Evolutionary conservation across 2,797 vertebrate genomes (phyloP).

Genomic region (Cottoperca gobio): DNA sequence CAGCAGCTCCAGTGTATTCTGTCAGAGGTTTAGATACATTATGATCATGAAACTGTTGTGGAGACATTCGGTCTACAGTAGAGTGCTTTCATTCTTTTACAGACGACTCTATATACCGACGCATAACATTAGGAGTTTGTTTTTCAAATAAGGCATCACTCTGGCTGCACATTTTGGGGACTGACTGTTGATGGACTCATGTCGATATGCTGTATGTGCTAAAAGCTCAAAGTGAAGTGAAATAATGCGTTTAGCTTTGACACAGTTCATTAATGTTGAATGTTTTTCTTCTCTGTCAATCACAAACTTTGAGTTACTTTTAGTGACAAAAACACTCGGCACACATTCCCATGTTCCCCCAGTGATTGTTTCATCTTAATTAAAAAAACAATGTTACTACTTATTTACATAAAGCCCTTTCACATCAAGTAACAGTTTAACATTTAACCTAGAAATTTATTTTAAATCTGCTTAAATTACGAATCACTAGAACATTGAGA

Average conservation of each 20-base stretch:
- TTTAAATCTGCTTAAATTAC: neutral
- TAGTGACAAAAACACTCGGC: conserved; percentile 25
- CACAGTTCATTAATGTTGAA: conserved; percentile 25
- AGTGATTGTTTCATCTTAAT: neutral
- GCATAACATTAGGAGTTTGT: neutral
- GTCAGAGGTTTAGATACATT: too few species aligned
- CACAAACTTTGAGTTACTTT: neutral
- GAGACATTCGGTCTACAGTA: neutral
- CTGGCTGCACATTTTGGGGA: neutral
- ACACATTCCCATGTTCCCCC: neutral
- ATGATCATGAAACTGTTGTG: too few species aligned
- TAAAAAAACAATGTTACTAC: neutral
- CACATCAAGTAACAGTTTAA: conserved; percentile 26
- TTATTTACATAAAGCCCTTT: conserved; percentile 14
- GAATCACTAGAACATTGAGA: too few species aligned
- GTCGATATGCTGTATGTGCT: neutral
- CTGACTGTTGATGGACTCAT: conserved; percentile 24
- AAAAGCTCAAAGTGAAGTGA: conserved; percentile 12
- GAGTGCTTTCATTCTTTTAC: neutral
- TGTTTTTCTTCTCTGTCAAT: conserved; percentile 29
- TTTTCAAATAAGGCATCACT: too few species aligned
- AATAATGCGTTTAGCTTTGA: conserved; percentile 2
- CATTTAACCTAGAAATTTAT: neutral
- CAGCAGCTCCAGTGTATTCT: neutral
- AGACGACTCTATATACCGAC: neutral